These are phyloP conservation scores for Falco peregrinus DNA, from an alignment of 2,797 vertebrate genomes.

Conservation along the genomic window DNA sequence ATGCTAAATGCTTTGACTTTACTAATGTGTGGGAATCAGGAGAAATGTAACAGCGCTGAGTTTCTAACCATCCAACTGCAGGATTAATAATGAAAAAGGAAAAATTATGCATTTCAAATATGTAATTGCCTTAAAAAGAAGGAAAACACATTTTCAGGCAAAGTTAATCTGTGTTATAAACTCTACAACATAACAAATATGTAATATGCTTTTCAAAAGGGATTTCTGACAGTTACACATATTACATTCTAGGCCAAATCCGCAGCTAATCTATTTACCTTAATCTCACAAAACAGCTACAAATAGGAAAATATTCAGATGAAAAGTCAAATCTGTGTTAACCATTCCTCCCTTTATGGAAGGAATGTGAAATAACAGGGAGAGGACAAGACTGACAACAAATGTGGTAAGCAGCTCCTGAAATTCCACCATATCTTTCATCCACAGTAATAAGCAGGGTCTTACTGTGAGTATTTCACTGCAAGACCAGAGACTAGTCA, in stretches of 20 bases:
- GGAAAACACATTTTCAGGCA: not conserved
- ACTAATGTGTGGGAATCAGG: not conserved
- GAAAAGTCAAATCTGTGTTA: not conserved
- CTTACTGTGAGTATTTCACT: not conserved
- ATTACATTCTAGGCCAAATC: not conserved
- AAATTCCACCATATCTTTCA: not conserved
- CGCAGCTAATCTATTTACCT: not conserved
- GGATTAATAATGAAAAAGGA: not conserved
- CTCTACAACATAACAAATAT: not conserved
- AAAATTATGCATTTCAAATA: not conserved
- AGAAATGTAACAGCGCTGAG: not conserved
- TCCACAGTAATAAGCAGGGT: not conserved
- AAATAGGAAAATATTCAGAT: not conserved
- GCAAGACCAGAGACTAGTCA: not conserved
- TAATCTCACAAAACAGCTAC: not conserved
- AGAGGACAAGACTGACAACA: not conserved
- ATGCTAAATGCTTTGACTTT: not conserved
- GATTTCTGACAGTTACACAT: not conserved
- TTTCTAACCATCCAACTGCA: not conserved
- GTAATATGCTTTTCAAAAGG: not conserved
- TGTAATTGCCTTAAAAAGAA: not conserved
- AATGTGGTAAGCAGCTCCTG: not conserved
- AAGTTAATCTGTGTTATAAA: not conserved
- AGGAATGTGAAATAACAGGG: not conserved
- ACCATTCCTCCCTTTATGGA: not conserved